Conservation (phyloP, 2,113 vertebrate species). For the Anthoscopus minutus region DNA sequence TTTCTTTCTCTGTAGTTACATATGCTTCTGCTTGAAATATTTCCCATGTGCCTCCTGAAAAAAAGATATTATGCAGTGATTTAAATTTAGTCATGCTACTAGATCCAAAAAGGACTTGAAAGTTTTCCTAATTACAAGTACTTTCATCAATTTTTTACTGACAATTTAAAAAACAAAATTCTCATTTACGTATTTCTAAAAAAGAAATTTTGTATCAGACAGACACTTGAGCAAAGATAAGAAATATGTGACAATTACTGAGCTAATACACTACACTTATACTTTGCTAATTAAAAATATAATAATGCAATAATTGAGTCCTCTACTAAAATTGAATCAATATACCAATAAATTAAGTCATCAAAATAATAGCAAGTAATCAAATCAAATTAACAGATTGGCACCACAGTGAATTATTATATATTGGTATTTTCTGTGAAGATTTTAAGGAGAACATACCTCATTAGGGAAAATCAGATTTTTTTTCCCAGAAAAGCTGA, state of each 20-base stretch:
- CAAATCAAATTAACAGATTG: neutral
- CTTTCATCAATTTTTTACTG: neutral
- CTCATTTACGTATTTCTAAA: accelerated
- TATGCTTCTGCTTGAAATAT: neutral
- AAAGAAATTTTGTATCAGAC: neutral
- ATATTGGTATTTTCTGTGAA: neutral
- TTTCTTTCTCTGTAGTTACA: neutral
- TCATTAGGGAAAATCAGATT: neutral
- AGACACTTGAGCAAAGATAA: neutral
- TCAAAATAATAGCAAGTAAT: neutral
- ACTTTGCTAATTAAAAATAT: neutral
- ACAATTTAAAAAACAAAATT: neutral
- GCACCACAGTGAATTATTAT: neutral
- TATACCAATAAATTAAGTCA: neutral
- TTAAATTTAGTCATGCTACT: neutral
- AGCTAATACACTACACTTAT: neutral
- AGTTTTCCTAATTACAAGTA: neutral
- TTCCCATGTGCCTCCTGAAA: neutral
- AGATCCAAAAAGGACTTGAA: neutral
- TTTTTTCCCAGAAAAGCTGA: neutral
- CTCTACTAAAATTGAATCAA: neutral
- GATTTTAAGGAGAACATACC: neutral
- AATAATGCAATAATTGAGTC: conserved; percentile 14
- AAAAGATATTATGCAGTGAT: neutral
- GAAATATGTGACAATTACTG: neutral